Evolutionary conservation across 2,888 invertebrate species (phyloP).

Genomic region (Temnothorax ravouxi): DNA sequence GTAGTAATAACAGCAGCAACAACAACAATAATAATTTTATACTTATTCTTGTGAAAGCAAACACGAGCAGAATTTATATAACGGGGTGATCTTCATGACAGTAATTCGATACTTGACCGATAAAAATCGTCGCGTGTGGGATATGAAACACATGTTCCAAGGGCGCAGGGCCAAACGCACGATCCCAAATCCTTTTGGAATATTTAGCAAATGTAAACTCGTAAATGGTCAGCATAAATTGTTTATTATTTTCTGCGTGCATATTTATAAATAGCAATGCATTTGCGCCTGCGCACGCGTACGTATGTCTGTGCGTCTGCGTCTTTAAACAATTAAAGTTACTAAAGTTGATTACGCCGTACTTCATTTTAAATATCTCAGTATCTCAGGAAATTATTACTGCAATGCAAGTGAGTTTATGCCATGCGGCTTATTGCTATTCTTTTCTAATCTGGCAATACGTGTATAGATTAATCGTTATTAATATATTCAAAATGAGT

Average conservation of each 20-base stretch:
- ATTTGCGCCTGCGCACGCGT: not conserved
- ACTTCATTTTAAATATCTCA: not conserved
- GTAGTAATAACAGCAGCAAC: not conserved
- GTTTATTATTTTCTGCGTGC: not conserved
- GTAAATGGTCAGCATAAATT: not conserved
- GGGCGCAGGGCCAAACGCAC: slow-evolving; percentile 56
- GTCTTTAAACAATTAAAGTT: not conserved
- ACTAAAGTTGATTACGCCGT: not conserved
- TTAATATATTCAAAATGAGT: not conserved
- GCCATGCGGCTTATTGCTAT: not conserved
- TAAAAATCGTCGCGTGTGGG: slow-evolving; percentile 76
- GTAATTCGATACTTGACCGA: slow-evolving; percentile 79
- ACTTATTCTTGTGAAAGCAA: slow-evolving; percentile 69
- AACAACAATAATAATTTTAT: not conserved
- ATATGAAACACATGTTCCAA: slow-evolving; percentile 78
- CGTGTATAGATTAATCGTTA: not conserved
- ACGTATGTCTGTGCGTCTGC: not conserved
- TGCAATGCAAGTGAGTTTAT: not conserved
- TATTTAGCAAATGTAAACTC: slow-evolving; percentile 62
- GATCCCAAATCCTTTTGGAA: slow-evolving; percentile 61
- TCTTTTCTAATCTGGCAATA: not conserved
- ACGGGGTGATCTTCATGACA: slow-evolving; percentile 78
- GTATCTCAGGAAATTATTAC: not conserved
- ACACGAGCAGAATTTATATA: slow-evolving; percentile 70
- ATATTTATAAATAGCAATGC: not conserved